Evolutionary conservation across 2,888 invertebrate genomes (phyloP).

Genomic region (Apodemia zela): DNA sequence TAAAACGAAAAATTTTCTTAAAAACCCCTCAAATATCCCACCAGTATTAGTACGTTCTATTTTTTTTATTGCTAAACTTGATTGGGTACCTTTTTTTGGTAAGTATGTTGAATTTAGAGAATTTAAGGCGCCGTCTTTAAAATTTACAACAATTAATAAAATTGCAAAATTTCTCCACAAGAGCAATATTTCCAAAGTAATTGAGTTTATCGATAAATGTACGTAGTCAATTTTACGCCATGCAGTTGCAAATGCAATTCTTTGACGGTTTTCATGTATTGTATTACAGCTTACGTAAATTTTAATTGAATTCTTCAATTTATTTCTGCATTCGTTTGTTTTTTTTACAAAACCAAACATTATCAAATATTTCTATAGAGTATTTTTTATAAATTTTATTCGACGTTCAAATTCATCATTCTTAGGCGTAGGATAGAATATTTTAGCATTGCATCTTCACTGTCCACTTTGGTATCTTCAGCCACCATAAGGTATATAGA

Average conservation of each 20-base stretch:
- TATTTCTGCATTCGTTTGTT: slow-evolving; percentile 36
- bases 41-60: slow-evolving; percentile 26
- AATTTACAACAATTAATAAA: neutral
- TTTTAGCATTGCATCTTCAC: slow-evolving; percentile 37
- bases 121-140: neutral
- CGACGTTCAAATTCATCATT: slow-evolving; percentile 36
- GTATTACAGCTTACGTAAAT: slow-evolving; percentile 46
- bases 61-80: neutral
- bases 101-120: neutral
- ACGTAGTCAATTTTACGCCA: neutral
- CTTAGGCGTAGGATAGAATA: slow-evolving; percentile 46
- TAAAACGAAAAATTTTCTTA: slow-evolving; percentile 42
- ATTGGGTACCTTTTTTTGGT: neutral
- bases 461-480: slow-evolving; percentile 45
- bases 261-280: slow-evolving; percentile 38
- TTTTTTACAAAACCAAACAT: slow-evolving; percentile 42
- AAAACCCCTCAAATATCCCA: slow-evolving; percentile 51
- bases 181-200: neutral
- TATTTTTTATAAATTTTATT: slow-evolving; percentile 38
- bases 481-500: slow-evolving; percentile 36
- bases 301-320: slow-evolving; percentile 40
- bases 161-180: neutral
- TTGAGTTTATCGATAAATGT: neutral
- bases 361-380: slow-evolving; percentile 45
- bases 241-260: neutral